Percentiles rank a stretch among this genome's conserved stretches.
Conservation (phyloP, 2,113 vertebrate species). For the Eulacestoma nigropectus region DNA sequence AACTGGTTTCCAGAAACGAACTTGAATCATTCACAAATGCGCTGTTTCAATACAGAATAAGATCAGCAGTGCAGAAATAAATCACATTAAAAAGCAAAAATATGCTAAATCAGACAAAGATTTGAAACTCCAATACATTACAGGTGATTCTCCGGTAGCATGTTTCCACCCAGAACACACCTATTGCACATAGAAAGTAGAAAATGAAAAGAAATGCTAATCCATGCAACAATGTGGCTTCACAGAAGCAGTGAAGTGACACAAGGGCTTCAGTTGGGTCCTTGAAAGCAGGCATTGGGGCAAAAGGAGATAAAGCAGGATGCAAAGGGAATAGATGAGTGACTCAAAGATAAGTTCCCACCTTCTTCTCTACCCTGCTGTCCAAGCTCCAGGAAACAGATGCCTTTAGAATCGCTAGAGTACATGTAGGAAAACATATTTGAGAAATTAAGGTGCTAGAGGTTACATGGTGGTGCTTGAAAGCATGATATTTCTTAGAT, state of each 20-base stretch:
- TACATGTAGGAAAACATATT: not conserved
- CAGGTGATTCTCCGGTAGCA: conserved; percentile 14
- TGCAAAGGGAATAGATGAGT: not conserved
- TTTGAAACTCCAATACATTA: not conserved
- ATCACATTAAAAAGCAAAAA: conserved; percentile 55
- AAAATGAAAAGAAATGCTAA: conserved; percentile 36
- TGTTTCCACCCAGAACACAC: not conserved
- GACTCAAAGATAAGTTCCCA: not conserved
- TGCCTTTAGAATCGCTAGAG: not conserved
- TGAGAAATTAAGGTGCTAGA: not conserved
- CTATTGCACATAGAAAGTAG: not conserved
- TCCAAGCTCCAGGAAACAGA: not conserved
- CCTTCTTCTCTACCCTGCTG: not conserved
- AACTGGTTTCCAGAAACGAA: conserved; percentile 32
- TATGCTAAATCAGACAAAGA: conserved; percentile 52
- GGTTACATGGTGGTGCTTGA: not conserved
- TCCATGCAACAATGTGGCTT: not conserved
- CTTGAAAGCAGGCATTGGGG: not conserved
- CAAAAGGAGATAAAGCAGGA: not conserved
- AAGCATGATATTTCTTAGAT: not conserved
- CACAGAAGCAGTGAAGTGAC: not conserved
- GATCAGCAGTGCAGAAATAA: conserved; percentile 36
- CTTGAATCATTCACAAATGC: conserved; percentile 31
- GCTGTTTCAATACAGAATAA: conserved; percentile 49
- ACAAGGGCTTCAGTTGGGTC: not conserved